Evolutionary conservation across 2,888 invertebrate genomes (phyloP).

Genomic region (Conomelus anceps): DNA sequence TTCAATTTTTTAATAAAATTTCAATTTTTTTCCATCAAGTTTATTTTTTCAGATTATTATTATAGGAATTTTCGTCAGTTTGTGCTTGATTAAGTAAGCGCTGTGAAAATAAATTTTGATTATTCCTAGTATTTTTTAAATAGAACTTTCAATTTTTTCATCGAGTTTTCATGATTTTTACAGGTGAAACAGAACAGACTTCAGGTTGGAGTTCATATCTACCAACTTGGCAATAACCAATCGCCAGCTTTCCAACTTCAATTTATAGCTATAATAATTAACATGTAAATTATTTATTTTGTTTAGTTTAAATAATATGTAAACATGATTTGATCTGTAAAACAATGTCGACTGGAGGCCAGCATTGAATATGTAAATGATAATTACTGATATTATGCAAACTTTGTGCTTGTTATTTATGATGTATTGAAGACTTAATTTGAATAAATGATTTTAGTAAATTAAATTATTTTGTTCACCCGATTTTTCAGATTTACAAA

Average conservation of each 20-base stretch:
- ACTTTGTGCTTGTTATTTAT: no score
- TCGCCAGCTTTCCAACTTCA: background rate
- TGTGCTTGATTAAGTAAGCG: no score
- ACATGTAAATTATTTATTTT: background rate
- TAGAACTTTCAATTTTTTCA: background rate
- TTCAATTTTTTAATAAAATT: background rate
- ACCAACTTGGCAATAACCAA: background rate
- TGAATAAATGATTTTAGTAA: no score
- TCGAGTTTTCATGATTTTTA: background rate
- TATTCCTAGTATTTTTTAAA: background rate
- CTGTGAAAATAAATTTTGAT: background rate
- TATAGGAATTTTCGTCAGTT: no score
- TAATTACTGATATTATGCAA: no score
- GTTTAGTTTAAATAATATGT: background rate
- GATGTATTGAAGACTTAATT: no score
- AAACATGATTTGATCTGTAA: no score
- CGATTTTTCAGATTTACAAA: no score
- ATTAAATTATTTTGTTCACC: no score
- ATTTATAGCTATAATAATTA: background rate
- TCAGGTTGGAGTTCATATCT: background rate
- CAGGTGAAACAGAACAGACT: background rate
- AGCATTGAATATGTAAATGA: no score
- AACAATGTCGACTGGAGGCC: no score
- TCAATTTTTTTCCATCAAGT: background rate
- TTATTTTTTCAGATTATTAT: background rate